Conservation (phyloP, 1,140 invertebrate genomes). For the Drosophila aff. region DNA sequence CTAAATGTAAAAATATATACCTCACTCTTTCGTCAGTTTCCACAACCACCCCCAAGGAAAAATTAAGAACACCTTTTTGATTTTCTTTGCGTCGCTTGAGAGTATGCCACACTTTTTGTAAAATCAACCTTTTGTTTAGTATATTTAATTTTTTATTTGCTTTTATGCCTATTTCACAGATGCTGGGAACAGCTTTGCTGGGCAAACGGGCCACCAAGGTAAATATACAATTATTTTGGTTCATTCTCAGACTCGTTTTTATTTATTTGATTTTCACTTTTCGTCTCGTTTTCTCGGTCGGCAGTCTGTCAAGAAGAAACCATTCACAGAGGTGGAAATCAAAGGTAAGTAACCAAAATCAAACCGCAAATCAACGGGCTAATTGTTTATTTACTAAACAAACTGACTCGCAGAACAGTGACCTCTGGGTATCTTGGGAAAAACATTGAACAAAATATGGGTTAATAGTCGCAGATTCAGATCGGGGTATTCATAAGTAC, state of each 20-base stretch:
- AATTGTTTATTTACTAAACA: slow-evolving; percentile 46
- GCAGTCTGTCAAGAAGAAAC: slow-evolving; percentile 84
- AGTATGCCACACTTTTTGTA: slow-evolving; percentile 54
- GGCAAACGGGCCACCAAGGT: slow-evolving; percentile 83
- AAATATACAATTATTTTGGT: slow-evolving; percentile 33
- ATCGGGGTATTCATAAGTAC: slow-evolving; percentile 20
- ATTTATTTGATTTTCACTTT: slow-evolving; percentile 50
- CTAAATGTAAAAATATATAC: slow-evolving; percentile 39
- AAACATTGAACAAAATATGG: slow-evolving; percentile 21
- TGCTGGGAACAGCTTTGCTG: slow-evolving; percentile 84
- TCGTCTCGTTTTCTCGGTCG: slow-evolving; percentile 35
- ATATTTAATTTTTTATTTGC: slow-evolving; percentile 31
- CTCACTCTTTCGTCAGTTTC: slow-evolving; percentile 5
- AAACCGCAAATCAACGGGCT: slow-evolving; percentile 27
- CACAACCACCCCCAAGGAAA: slow-evolving; percentile 1
- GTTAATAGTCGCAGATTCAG: slow-evolving; percentile 19
- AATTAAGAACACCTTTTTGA: not conserved
- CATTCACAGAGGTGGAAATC: slow-evolving; percentile 82
- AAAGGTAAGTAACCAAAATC: slow-evolving; percentile 68
- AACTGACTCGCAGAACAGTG: slow-evolving; percentile 12
- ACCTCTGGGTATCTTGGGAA: slow-evolving; percentile 32
- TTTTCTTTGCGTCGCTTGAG: slow-evolving; percentile 36
- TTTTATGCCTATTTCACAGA: slow-evolving; percentile 57
- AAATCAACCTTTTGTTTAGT: slow-evolving; percentile 15
- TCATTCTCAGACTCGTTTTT: slow-evolving; percentile 19